Percentiles rank a stretch among this genome's conserved stretches.
Conservation (phyloP, 2,113 vertebrate species). For the Zingel zingel region DNA sequence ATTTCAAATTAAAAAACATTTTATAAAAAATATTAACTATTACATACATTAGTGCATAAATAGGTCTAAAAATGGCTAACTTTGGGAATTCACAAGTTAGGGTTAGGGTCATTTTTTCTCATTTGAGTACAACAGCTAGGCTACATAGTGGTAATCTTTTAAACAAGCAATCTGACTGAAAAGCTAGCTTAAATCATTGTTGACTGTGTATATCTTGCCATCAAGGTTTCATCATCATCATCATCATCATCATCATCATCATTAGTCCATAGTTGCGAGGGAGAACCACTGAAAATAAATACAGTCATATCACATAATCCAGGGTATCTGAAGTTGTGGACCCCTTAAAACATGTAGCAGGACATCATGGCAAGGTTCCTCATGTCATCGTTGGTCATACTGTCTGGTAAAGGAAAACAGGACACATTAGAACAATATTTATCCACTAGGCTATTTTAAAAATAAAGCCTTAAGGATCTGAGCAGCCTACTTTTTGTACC, state of each 20-base stretch:
- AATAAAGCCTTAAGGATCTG: no score
- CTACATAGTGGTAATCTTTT: background rate
- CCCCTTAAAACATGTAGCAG: slow-evolving; percentile 73
- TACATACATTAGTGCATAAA: slow-evolving; percentile 5
- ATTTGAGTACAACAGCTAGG: background rate
- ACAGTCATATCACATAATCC: slow-evolving; percentile 34
- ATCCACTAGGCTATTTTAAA: no score
- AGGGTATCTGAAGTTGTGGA: background rate
- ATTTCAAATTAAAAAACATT: no score
- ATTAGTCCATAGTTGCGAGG: background rate
- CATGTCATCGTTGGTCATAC: slow-evolving; percentile 69
- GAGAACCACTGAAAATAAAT: background rate
- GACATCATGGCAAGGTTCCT: slow-evolving; percentile 79
- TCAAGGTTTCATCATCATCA: background rate
- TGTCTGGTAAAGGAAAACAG: slow-evolving; percentile 55
- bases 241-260: background rate
- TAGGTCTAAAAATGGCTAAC: background rate
- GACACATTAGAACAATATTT: slow-evolving; percentile 4
- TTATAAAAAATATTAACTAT: slow-evolving; percentile 60
- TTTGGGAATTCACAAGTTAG: background rate
- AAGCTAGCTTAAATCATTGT: background rate
- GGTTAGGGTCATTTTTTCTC: no score
- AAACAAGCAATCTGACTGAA: background rate
- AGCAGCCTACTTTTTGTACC: no score
- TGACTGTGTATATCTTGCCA: background rate